A percentile compares a stretch with the other conserved stretches of the same genome.
Conservation (phyloP, 2,797 vertebrate species). For the Gallirallus australis region DNA sequence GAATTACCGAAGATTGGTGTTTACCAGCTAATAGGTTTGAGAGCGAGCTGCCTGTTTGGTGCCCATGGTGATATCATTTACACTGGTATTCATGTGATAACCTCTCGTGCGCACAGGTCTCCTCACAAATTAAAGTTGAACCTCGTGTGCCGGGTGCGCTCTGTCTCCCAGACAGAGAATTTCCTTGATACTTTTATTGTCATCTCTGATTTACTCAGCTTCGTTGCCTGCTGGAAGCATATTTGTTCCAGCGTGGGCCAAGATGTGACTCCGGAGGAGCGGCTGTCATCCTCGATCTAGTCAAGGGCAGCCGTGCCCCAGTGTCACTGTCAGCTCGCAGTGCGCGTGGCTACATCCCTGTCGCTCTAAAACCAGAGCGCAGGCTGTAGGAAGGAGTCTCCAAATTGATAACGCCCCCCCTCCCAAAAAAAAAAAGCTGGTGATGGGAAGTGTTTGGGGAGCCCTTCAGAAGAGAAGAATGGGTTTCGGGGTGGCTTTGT, state of each 20-base stretch:
- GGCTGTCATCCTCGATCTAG: background rate
- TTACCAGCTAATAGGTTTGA: constrained; percentile 53
- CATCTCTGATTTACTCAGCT: constrained; percentile 35
- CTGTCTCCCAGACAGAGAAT: background rate
- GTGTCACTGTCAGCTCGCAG: rapidly evolving
- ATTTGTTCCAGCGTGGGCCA: constrained; percentile 16
- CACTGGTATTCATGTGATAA: constrained; percentile 14
- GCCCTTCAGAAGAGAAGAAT: background rate
- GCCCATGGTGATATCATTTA: constrained; percentile 41
- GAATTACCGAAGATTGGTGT: constrained; percentile 68
- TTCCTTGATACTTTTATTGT: constrained; percentile 39
- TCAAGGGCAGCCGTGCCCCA: background rate
- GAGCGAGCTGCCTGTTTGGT: constrained; percentile 58
- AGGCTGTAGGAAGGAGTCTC: background rate
- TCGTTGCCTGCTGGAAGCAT: background rate
- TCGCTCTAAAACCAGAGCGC: background rate
- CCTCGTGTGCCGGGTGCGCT: background rate
- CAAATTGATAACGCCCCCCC: rapidly evolving
- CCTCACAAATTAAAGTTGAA: constrained; percentile 27
- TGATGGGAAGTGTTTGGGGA: background rate
- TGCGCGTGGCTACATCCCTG: background rate
- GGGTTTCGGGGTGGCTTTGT: rapidly evolving
- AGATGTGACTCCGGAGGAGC: background rate
- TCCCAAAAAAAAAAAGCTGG: too few relatives aligned
- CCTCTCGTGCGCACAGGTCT: background rate